These are phyloP conservation scores for Amphimedon queenslandica DNA, from an alignment of 37 sponge, comb jelly and placozoan genomes.

Conservation along the genomic window DNA sequence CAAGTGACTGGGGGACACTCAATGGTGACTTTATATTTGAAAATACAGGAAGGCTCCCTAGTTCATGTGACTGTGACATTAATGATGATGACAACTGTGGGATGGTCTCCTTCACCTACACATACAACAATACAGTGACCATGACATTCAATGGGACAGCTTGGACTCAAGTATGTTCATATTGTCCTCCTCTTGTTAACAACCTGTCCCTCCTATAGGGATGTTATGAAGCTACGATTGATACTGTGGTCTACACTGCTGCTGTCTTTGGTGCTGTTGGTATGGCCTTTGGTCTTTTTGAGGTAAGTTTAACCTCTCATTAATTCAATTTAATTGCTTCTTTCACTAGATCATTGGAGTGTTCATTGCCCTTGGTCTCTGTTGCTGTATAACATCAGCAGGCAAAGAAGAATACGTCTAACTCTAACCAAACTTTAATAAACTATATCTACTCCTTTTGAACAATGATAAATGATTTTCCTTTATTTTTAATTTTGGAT, in stretches of 20 bases:
- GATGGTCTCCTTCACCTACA: not conserved
- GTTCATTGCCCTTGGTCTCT: conserved; percentile 18
- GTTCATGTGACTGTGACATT: conserved; percentile 1
- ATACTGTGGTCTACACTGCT: not conserved
- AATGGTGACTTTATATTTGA: conserved; percentile 1
- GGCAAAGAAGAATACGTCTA: conserved; percentile 17
- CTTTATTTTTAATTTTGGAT: too few relatives aligned
- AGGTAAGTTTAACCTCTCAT: conserved; percentile 9
- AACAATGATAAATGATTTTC: too few relatives aligned
- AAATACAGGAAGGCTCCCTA: not conserved
- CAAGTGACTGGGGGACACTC: conserved; percentile 20
- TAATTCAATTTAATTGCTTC: not conserved
- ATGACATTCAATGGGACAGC: not conserved
- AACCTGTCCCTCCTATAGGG: conserved; percentile 1
- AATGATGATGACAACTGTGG: not conserved
- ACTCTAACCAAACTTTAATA: not conserved
- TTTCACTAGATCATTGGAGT: conserved; percentile 34
- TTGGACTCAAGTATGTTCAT: not conserved
- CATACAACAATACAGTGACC: not conserved
- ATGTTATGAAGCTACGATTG: conserved; percentile 2
- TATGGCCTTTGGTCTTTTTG: conserved; percentile 30
- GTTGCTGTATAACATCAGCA: conserved; percentile 11
- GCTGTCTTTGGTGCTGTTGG: conserved; percentile 11
- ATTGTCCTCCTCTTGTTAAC: not conserved
- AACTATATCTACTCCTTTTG: too few relatives aligned